Evolutionary conservation across 2,113 vertebrate genomes (phyloP), one percentile per base, ranked within the genome.

Genomic region (Neotragus moschatus): DNA sequence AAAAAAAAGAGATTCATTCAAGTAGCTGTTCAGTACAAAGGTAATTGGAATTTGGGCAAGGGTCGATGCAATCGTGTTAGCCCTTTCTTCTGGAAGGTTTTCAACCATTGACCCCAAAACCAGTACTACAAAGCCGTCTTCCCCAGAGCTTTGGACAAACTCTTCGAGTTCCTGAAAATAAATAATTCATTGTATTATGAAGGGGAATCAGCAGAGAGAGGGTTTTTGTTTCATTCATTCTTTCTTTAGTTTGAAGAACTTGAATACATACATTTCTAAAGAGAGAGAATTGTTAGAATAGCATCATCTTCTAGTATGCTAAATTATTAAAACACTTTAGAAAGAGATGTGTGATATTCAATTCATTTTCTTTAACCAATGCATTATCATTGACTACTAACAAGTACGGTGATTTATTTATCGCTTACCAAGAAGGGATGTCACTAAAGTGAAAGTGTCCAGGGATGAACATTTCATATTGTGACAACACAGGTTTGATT

Each of bases 91-190:
- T 1, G 98, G 98, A 79, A 99, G 92, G 86, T 99, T 99, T 60
- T 98, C 91, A 94, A 99, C 88, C 93, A 99, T 96, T 0, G 99
- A 99, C 55, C 99, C 99, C 0, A 99, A 96, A 70, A 98, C 98
- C 87, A 99, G 99, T 39, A 99, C 98, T 70, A 99, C 98, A 0
- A 99, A 93, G 6, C 99, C 99, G 0, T 99, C 98, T 56, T 99
- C 98, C 45, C 99, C 99, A 51, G 99, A 85, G 28, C 39, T 21
- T 30, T 47, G 56, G 26, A 33, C 28, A 98, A 99, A 99, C 92
- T 99, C 98, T 97, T 99, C 99, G 94, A 99, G 99, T 88, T 99
- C 99, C 99, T 99, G 97, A 79, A 91, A 85, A 95, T 56, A 94
- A 39, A 26, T 47, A 81, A n/a, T 84, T 66, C 5, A 0, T 66